Evolutionary conservation across 2,113 vertebrate species (phyloP), one percentile per base, ranked within the genome.

Genomic region (Pelobates fuscus): DNA sequence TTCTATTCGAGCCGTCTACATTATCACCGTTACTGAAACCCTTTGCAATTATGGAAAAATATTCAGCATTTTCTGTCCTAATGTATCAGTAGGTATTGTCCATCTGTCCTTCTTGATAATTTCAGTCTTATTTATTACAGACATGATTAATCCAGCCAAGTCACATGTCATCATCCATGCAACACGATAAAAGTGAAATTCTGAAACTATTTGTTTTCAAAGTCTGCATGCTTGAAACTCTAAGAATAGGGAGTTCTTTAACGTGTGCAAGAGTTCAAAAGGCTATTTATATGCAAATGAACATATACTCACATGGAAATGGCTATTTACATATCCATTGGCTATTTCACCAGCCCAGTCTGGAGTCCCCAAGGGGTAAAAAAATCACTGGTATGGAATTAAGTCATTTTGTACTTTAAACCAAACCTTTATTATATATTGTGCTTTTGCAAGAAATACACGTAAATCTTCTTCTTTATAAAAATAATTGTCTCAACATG

Each of bases 271-370:
- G 24, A 32, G 71, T 41, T 58, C 61, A 65, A 46, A 43, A 1
- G 8, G 2, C 71, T 27, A 66, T 74, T 74, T 8, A 74, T 23
- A 66, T 74, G 71, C 71, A 74, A 66, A 74, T 74, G n/a, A 5
- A 8, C 2, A 37, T 18, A 52, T 11, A 15, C 71, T 43, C 29
- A 43, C 24, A 74, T 74, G 62, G 57, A 66, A 58, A 74, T 66
- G 24, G 11, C 0, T 5, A 65, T 66, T 74, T 66, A 46, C 71
- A 74, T 74, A 74, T 66, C 41, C 62, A 66, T 74, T 74, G 30
- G 30, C 6, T 74, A 58, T 43, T 25, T 52, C 58, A 72, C 70
- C 46, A 27, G 23, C 12, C 15, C 12, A 43, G 43, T 5, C 12
- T 0, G 43, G 18, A 2, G 23, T 59, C 46, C 71, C 10, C 52